A percentile compares a stretch with the other conserved stretches of the same genome.
Conservation (phyloP, 2,888 invertebrate species). For the Tinea pellionella region DNA sequence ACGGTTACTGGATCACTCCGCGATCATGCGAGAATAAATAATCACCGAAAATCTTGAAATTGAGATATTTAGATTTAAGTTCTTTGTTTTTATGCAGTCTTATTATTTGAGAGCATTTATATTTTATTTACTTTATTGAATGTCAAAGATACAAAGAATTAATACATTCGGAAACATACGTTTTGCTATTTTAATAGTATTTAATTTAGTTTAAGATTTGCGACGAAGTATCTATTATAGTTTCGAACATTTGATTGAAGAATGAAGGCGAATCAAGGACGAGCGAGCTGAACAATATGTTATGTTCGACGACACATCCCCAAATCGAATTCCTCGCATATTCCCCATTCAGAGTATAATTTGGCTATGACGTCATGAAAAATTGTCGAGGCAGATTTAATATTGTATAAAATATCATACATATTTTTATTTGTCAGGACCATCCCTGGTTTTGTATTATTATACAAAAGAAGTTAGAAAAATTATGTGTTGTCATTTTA, state of each 20-base stretch:
- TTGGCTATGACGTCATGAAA: background rate
- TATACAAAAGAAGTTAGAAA: too few species aligned
- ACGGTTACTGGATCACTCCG: conserved; percentile 13
- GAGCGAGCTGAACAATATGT: background rate
- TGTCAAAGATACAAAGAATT: too few species aligned
- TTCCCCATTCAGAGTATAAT: background rate
- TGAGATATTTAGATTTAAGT: background rate
- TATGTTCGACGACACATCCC: background rate
- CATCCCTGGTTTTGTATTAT: too few species aligned
- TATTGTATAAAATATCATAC: background rate
- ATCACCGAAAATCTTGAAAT: conserved; percentile 16
- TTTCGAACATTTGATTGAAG: conserved; percentile 11
- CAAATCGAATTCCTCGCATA: background rate
- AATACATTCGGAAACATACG: too few species aligned
- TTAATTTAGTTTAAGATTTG: too few species aligned
- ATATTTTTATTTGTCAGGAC: background rate
- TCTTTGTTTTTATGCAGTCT: too few species aligned
- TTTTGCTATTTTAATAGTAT: too few species aligned
- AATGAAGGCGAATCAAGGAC: conserved; percentile 4
- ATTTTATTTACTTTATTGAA: too few species aligned
- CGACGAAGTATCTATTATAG: too few species aligned
- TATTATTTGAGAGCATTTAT: too few species aligned
- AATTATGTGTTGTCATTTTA: too few species aligned
- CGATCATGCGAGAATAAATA: conserved; percentile 19
- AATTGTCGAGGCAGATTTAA: background rate